Conservation (phyloP, 1,140 invertebrate genomes). For the Microplitis demolitor region DNA sequence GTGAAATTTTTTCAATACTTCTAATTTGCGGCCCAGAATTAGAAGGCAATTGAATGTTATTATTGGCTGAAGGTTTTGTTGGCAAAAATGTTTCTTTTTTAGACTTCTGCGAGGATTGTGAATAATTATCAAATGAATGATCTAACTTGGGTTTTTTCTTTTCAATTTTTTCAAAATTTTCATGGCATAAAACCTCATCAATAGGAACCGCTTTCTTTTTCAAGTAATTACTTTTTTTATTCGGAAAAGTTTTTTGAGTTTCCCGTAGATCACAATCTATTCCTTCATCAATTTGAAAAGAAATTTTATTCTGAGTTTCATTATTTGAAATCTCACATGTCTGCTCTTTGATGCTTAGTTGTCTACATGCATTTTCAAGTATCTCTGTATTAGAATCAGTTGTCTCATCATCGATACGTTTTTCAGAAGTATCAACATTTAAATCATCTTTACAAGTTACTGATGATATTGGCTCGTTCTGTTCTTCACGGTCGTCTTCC, state of each 20-base stretch:
- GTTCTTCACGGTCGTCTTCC: background rate
- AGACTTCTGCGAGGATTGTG: no score
- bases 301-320: background rate
- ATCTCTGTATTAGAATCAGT: background rate
- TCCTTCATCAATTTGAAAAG: background rate
- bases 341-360: background rate
- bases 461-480: background rate
- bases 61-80: background rate
- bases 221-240: background rate
- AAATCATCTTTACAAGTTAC: background rate
- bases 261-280: background rate
- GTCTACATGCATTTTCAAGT: background rate
- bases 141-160: background rate
- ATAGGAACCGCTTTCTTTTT: background rate
- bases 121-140: background rate
- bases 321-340: background rate
- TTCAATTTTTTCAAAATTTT: background rate
- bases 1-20: constrained; percentile 7
- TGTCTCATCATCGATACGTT: background rate
- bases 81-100: background rate
- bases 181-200: background rate
- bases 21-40: background rate
- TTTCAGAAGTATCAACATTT: background rate
- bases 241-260: background rate
- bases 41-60: background rate